These are phyloP conservation scores for Malthinus flaveolus DNA, from an alignment of 2,888 invertebrate species.

Conservation along the genomic window DNA sequence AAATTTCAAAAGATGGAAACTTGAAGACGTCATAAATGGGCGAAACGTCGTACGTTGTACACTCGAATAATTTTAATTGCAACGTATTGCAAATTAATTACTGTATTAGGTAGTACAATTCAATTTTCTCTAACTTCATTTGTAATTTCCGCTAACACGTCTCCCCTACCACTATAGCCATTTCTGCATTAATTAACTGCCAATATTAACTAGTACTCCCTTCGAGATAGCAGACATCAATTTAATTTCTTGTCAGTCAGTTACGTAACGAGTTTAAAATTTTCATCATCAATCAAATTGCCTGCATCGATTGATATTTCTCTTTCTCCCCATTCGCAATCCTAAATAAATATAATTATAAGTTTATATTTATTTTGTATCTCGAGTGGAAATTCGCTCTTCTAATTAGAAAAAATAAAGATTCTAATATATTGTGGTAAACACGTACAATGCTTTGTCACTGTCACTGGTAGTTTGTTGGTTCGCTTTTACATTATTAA, in stretches of 20 bases:
- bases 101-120: background rate
- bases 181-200: conserved; percentile 22
- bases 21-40: no score
- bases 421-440: background rate
- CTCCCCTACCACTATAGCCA: conserved; percentile 10
- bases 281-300: background rate
- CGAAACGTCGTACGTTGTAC: no score
- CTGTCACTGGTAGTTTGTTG: background rate
- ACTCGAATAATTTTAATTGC: no score
- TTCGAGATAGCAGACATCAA: conserved; percentile 9
- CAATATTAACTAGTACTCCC: conserved; percentile 20
- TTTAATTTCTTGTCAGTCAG: conserved; percentile 11
- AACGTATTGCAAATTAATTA: background rate
- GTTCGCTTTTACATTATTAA: background rate
- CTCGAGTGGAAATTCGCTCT: no score
- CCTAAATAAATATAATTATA: no score
- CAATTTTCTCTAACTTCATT: conserved; percentile 10
- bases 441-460: background rate
- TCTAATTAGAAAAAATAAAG: background rate
- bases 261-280: background rate
- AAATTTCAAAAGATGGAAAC: background rate
- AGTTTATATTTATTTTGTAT: no score
- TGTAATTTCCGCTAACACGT: conserved; percentile 27
- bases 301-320: no score
- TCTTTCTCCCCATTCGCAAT: no score